phyloP scores from a whole-genome alignment of 2,888 invertebrate genomes.

The Horisme vitalbata region DNA sequence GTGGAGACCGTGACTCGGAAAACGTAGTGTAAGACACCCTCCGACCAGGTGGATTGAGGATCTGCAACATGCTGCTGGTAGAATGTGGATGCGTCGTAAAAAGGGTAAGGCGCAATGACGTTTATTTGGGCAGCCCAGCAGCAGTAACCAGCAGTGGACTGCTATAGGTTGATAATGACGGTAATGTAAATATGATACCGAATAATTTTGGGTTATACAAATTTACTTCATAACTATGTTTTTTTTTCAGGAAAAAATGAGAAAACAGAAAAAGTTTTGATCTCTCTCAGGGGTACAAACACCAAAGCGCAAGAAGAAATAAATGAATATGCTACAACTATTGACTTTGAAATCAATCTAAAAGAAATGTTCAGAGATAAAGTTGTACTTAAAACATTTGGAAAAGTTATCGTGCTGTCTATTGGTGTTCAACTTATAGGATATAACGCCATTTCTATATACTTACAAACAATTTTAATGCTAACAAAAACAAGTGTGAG shows the following conservation, averaged over 20 bases:
- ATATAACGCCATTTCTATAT: conserved; percentile 44
- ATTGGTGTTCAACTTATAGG: conserved; percentile 41
- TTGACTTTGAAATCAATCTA: conserved; percentile 24
- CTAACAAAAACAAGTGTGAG: conserved; percentile 44
- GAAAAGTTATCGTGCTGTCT: conserved; percentile 35
- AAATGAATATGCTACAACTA: conserved; percentile 34
- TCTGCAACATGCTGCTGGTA: too few relatives aligned
- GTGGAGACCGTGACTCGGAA: too few relatives aligned
- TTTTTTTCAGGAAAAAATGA: conserved; percentile 32
- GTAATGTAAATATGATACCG: too few relatives aligned
- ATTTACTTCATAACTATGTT: too few relatives aligned
- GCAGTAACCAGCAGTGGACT: too few relatives aligned
- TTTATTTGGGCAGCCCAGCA: too few relatives aligned
- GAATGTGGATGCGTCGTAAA: too few relatives aligned
- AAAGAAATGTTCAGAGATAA: conserved; percentile 35
- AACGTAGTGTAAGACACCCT: too few relatives aligned
- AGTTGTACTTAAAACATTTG: conserved; percentile 40
- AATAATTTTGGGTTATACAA: too few relatives aligned
- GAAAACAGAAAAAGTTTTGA: conserved; percentile 35
- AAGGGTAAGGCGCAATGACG: too few relatives aligned
- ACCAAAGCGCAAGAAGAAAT: conserved; percentile 33
- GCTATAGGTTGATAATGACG: too few relatives aligned
- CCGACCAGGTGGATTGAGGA: too few relatives aligned
- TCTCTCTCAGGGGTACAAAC: conserved; percentile 33
- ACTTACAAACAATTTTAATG: conserved; percentile 49